phyloP scores from a whole-genome alignment of 2,113 vertebrate genomes.

The Mus spicilegus region DNA sequence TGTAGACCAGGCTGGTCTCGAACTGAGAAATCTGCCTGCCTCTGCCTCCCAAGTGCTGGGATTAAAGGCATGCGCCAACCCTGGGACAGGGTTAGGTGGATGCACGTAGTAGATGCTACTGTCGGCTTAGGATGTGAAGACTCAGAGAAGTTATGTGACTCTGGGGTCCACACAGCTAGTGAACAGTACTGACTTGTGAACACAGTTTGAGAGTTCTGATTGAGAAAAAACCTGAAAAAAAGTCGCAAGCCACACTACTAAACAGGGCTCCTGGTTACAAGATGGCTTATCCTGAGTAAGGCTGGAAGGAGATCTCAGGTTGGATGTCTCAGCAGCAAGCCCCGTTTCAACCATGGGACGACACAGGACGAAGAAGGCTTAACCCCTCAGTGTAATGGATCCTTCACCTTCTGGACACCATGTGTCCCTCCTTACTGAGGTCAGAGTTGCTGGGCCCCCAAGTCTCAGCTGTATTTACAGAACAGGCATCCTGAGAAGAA shows the following conservation, averaged over 20 bases:
- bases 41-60: too few relatives aligned
- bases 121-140: background rate
- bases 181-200: background rate
- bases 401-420: background rate
- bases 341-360: background rate
- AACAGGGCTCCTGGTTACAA: background rate
- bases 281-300: background rate
- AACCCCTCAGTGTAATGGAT: background rate
- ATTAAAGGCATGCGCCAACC: background rate
- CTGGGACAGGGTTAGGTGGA: background rate
- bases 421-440: background rate
- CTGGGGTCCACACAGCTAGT: constrained; percentile 18
- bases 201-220: background rate
- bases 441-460: background rate
- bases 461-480: background rate
- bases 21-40: too few relatives aligned
- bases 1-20: too few relatives aligned
- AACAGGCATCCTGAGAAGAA: background rate
- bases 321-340: background rate
- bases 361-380: background rate
- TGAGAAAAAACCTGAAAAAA: background rate
- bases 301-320: background rate
- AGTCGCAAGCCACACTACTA: background rate
- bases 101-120: too few relatives aligned
- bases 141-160: background rate